phyloP scores from a whole-genome alignment of 2,113 vertebrate species.

The Burhinus bistriatus region DNA sequence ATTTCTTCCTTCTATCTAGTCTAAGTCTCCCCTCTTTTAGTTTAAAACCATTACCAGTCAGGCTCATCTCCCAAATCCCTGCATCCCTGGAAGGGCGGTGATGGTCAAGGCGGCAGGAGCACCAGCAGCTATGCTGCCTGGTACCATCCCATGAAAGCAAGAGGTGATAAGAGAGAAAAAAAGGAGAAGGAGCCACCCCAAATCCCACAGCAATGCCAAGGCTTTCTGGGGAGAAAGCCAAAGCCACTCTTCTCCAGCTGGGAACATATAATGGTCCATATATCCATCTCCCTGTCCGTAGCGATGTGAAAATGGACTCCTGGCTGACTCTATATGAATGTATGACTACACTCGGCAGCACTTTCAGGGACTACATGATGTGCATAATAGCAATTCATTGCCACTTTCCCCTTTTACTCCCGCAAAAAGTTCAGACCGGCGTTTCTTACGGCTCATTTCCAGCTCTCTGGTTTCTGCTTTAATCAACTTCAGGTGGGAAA shows the following conservation, averaged over 20 bases:
- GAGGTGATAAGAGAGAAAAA: neutral
- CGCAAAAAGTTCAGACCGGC: fast-evolving
- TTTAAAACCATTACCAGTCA: no score
- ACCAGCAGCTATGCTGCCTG: neutral
- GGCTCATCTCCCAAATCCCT: neutral
- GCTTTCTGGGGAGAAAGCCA: neutral
- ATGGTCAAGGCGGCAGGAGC: neutral
- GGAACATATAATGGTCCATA: neutral
- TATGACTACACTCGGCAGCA: neutral
- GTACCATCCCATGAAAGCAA: neutral
- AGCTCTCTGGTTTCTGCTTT: neutral
- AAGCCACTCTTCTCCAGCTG: neutral
- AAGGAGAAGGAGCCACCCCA: neutral
- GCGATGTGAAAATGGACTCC: neutral
- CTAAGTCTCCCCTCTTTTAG: no score
- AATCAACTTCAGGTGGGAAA: neutral
- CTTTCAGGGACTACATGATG: neutral
- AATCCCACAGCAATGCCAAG: neutral
- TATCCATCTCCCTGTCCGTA: neutral
- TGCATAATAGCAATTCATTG: neutral
- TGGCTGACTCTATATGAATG: neutral
- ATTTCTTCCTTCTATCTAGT: no score
- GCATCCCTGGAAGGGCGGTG: neutral
- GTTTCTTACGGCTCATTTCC: neutral
- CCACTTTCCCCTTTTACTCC: neutral